phyloP scores from a whole-genome alignment of 2,797 vertebrate species.

The Pipistrellus kuhlii region DNA sequence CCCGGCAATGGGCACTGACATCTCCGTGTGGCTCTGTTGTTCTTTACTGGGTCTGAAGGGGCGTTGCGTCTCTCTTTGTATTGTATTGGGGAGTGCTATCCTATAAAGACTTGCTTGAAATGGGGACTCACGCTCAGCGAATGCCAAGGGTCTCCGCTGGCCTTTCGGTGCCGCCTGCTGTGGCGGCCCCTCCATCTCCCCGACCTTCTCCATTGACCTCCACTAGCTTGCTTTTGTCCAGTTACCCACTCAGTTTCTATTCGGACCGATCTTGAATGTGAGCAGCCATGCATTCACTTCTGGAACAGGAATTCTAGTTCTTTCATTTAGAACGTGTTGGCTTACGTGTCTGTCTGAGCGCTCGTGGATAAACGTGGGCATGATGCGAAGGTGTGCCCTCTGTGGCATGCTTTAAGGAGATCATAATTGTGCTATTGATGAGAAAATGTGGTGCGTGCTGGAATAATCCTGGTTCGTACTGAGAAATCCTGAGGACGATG shows the following conservation, averaged over 20 bases:
- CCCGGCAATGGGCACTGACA: constrained; percentile 38
- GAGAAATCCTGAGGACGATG: constrained; percentile 25
- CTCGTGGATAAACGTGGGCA: constrained; percentile 2
- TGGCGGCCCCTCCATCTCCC: not conserved
- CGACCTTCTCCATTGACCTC: constrained; percentile 11
- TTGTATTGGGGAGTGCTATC: constrained; percentile 24
- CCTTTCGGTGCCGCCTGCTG: not conserved
- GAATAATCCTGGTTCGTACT: constrained; percentile 64
- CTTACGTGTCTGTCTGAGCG: constrained; percentile 34
- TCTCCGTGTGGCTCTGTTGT: constrained; percentile 64
- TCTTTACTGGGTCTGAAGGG: constrained; percentile 15
- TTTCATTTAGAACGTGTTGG: constrained; percentile 65
- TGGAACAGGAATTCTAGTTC: constrained; percentile 29
- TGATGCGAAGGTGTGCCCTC: not conserved
- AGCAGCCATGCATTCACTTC: constrained; percentile 10
- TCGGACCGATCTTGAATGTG: constrained; percentile 38
- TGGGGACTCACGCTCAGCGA: constrained; percentile 39
- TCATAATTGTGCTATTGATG: constrained; percentile 41
- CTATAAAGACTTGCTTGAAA: constrained; percentile 56
- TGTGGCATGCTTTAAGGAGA: constrained; percentile 52
- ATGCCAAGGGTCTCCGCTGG: constrained; percentile 1
- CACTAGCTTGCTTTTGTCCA: not conserved
- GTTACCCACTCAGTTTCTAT: constrained; percentile 51
- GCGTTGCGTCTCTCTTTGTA: constrained; percentile 42
- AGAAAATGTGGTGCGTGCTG: constrained; percentile 57